phyloP scores from a whole-genome alignment of 2,888 invertebrate genomes.

The Gisinianus flammeolus region DNA sequence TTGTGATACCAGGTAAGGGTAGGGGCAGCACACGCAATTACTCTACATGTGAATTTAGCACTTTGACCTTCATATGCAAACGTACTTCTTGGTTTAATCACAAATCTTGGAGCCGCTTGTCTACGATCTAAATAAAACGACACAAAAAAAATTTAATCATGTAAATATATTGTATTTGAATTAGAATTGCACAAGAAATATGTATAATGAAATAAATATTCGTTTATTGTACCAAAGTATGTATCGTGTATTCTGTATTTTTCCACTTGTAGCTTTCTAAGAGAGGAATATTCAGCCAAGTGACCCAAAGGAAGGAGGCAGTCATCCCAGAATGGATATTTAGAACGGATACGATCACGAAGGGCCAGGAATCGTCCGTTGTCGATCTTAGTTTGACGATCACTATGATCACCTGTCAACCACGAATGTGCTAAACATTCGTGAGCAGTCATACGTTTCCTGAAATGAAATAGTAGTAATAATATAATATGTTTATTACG shows the following conservation, averaged over 20 bases:
- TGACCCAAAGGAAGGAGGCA: slow-evolving; percentile 94
- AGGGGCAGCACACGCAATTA: slow-evolving; percentile 92
- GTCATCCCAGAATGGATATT: slow-evolving; percentile 80
- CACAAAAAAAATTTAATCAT: neutral
- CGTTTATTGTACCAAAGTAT: slow-evolving; percentile 74
- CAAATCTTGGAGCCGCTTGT: slow-evolving; percentile 97
- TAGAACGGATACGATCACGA: slow-evolving; percentile 83
- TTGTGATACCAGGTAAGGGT: slow-evolving; percentile 96
- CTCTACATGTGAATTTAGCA: slow-evolving; percentile 95
- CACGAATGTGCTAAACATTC: slow-evolving; percentile 95
- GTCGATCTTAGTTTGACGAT: slow-evolving; percentile 77
- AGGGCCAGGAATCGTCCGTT: slow-evolving; percentile 83
- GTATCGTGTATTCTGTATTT: slow-evolving; percentile 97
- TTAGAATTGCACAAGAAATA: too few relatives aligned
- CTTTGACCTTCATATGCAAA: slow-evolving; percentile 97
- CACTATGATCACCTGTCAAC: slow-evolving; percentile 86
- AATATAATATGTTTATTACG: too few relatives aligned
- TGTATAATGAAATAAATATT: neutral
- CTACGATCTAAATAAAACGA: slow-evolving; percentile 74
- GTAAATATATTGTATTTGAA: neutral
- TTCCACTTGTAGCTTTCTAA: slow-evolving; percentile 92
- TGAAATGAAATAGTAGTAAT: slow-evolving; percentile 61
- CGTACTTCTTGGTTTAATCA: slow-evolving; percentile 93
- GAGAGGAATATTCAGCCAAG: slow-evolving; percentile 94
- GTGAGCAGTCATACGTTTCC: slow-evolving; percentile 97